phyloP scores from a whole-genome alignment of 2,797 vertebrate species.

The Phalanger gymnotis region DNA sequence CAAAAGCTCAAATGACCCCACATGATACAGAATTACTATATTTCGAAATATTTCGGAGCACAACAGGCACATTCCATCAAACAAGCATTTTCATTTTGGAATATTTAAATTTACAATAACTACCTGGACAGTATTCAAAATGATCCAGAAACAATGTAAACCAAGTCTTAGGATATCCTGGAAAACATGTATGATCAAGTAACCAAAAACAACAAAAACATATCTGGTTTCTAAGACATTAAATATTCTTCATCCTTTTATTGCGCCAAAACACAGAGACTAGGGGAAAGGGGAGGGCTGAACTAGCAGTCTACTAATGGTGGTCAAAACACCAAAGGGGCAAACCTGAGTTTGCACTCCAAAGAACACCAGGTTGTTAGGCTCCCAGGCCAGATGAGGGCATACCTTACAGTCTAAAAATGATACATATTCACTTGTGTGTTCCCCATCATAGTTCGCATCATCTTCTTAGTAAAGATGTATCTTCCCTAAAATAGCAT shows the following conservation, averaged over 20 bases:
- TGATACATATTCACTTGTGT: constrained; percentile 12
- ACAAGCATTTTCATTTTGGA: constrained; percentile 67
- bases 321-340: constrained; percentile 54
- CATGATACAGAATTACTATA: constrained; percentile 45
- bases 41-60: no score
- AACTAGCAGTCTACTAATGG: constrained; percentile 57
- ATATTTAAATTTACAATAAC: constrained; percentile 75
- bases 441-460: constrained; percentile 45
- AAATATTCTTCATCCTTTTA: constrained; percentile 62
- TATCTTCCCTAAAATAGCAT: constrained; percentile 29
- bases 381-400: constrained; percentile 41
- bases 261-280: constrained; percentile 57
- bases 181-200: constrained; percentile 65
- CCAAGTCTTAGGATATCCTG: constrained; percentile 58
- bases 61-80: constrained; percentile 55
- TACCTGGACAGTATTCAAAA: constrained; percentile 52
- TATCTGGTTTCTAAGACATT: constrained; percentile 57
- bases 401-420: not conserved
- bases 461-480: not conserved
- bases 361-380: constrained; percentile 36
- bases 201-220: constrained; percentile 63
- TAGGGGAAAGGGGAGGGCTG: not conserved
- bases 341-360: constrained; percentile 30
- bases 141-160: constrained; percentile 62
- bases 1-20: constrained; percentile 25